Evolutionary conservation across 2,113 vertebrate species (phyloP).

Genomic region (Prionailurus viverrinus): DNA sequence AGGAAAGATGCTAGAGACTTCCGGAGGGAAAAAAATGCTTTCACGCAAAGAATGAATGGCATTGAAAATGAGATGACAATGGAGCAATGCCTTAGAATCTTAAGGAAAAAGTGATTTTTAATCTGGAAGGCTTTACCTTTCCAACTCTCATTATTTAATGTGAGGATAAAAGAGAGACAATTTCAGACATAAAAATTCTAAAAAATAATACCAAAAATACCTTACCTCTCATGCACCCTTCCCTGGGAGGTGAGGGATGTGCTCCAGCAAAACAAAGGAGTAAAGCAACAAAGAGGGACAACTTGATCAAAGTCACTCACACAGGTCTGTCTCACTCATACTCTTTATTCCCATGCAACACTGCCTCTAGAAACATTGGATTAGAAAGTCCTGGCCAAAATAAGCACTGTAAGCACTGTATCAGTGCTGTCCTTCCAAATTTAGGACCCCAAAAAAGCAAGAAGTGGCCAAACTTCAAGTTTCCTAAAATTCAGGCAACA

Average conservation of each 20-base stretch:
- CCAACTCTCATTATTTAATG: not conserved
- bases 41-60: not conserved
- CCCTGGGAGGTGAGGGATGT: not conserved
- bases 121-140: not conserved
- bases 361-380: not conserved
- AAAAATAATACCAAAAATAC: not conserved
- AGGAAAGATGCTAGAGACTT: not conserved
- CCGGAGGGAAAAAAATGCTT: not conserved
- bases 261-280: slow-evolving; percentile 2
- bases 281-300: not conserved
- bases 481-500: not conserved
- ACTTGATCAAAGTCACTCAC: not conserved
- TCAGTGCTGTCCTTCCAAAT: not conserved
- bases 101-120: not conserved
- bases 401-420: not conserved
- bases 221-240: not conserved
- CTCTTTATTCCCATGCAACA: not conserved
- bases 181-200: slow-evolving; percentile 23
- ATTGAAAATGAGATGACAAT: not conserved
- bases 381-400: not conserved
- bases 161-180: not conserved
- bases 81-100: not conserved
- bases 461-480: not conserved
- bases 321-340: not conserved
- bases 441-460: not conserved